Base-by-base conservation (phyloP, 2,888 invertebrate species). In the Nowickia ferox region DNA sequence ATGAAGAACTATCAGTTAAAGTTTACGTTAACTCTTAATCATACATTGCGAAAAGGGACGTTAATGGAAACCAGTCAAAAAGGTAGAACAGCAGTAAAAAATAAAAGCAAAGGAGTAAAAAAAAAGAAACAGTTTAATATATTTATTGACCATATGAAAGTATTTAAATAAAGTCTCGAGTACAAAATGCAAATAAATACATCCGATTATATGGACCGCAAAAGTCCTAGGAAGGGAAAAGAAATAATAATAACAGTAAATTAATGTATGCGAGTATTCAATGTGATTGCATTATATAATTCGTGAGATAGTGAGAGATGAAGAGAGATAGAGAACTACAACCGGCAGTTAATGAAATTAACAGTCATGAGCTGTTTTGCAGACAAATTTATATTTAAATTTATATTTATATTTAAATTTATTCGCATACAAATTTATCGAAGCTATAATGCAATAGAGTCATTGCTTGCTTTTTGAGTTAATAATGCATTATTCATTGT, bases 91-190 rank as follows among this genome's bases (percentile, higher is more conserved):
- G 38, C 10, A 46, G 30, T 1, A 51, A 66, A 22, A 63, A 71
- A 40, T 55, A 55, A 46, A 55, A 66, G 48, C 61, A 30, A 4
- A 55, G 8, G 19, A 9, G 42, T 19, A 38, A 69, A 48, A 57
- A 71, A 68, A 61, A 19, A 53, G 53, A 75, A 81, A 81, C 74
- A 69, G 75, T 75, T 81, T 75, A 61, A 66, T 68, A 76, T 66
- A 75, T 83, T 79, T 83, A 83, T 80, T 86, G 83, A 86, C 79
- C 79, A 86, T 83, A 72, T 74, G 79, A 81, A 81, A 69, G 81
- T 86, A 86, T 86, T 86, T 83, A 86, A 86, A 79, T 86, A 86
- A 76, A 86, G 86, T 86, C 83, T 86, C 83, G 86, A 86, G 83
- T 65, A 76, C 57, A n/a, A 72, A 86, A 48, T 78, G 72, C 82